phyloP scores from a whole-genome alignment of 1,140 invertebrate genomes.

The Periplaneta americana region DNA sequence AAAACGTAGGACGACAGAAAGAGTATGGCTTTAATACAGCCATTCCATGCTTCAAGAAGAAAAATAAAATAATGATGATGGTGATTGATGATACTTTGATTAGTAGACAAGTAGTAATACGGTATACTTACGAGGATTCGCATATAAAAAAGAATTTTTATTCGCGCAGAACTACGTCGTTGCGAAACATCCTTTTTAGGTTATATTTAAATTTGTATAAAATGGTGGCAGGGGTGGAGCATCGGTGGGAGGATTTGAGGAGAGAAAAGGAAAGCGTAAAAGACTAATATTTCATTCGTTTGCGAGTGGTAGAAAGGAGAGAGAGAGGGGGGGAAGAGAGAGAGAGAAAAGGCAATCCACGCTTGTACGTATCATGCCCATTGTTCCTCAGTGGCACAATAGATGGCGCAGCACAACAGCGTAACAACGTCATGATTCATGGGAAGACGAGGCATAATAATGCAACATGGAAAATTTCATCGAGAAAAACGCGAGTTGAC shows the following conservation, averaged over 20 bases:
- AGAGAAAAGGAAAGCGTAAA: neutral
- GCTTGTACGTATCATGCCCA: neutral
- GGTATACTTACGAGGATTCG: too few relatives aligned
- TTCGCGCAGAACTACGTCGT: too few relatives aligned
- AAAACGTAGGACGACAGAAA: too few relatives aligned
- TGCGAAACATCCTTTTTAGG: neutral
- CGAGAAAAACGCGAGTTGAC: too few relatives aligned
- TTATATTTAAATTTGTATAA: neutral
- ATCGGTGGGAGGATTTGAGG: neutral
- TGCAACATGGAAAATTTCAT: neutral
- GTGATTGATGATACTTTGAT: too few relatives aligned
- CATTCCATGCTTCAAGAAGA: too few relatives aligned
- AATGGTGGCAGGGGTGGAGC: neutral
- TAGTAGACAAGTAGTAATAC: too few relatives aligned
- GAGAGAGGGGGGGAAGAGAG: neutral
- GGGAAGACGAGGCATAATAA: neutral
- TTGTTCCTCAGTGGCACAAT: neutral
- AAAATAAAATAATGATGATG: too few relatives aligned
- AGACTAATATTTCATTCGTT: neutral
- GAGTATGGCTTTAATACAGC: too few relatives aligned
- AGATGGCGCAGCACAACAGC: neutral
- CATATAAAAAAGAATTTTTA: too few relatives aligned
- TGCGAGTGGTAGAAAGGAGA: neutral
- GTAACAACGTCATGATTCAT: neutral
- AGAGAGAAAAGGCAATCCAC: neutral